Evolutionary conservation across 2,888 invertebrate genomes (phyloP).

Genomic region (Harpagoxenus sublaevis): DNA sequence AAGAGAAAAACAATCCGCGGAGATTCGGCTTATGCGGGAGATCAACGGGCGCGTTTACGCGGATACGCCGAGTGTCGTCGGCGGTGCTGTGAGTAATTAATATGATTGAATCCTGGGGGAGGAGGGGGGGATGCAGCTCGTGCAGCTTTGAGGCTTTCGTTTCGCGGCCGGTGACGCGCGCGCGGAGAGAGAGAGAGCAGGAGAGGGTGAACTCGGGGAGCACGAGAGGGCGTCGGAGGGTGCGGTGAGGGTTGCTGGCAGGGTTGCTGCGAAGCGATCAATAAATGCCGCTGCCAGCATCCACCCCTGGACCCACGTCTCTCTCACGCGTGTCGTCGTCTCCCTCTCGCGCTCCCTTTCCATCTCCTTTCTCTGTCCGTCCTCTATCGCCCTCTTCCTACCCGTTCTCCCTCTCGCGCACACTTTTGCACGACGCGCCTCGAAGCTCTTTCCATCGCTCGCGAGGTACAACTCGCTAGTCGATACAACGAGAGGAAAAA

Average conservation of each 20-base stretch:
- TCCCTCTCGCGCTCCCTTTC: conserved; percentile 41
- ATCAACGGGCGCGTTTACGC: conserved; percentile 46
- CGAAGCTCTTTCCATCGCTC: conserved; percentile 54
- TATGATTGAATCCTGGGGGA: conserved; percentile 79
- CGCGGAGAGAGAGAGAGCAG: conserved; percentile 61
- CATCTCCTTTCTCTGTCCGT: conserved; percentile 20
- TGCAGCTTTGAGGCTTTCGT: conserved; percentile 66
- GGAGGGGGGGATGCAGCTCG: conserved; percentile 45
- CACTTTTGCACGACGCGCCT: conserved; percentile 39
- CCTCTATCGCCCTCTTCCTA: conserved; percentile 14
- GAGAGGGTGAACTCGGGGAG: conserved; percentile 64
- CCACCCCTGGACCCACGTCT: conserved; percentile 80
- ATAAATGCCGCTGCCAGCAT: conserved; percentile 84
- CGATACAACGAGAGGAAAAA: conserved; percentile 50
- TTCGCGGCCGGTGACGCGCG: conserved; percentile 60
- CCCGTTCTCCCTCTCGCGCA: neutral
- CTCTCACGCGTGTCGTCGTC: conserved; percentile 41
- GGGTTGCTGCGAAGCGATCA: conserved; percentile 84
- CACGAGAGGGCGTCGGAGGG: conserved; percentile 60
- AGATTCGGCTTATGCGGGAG: conserved; percentile 18
- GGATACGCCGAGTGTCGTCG: conserved; percentile 67
- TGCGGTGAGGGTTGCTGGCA: conserved; percentile 74
- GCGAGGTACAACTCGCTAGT: conserved; percentile 55
- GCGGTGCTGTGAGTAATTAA: conserved; percentile 79
- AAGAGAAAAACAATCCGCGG: conserved; percentile 25